phyloP scores from a whole-genome alignment of 2,888 invertebrate species.

The Alloscopus bannaensis region DNA sequence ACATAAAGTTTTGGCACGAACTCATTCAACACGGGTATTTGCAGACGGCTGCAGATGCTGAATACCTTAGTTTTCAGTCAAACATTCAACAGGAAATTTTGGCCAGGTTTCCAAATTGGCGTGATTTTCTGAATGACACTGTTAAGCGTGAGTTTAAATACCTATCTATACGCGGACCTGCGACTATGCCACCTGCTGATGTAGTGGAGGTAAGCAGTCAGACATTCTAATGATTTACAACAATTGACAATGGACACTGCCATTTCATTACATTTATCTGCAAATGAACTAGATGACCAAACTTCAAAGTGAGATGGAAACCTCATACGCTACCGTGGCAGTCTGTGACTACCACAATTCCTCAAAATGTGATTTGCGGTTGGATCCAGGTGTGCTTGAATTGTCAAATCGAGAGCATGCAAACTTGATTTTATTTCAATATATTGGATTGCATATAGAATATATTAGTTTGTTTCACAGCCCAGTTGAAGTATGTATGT shows the following conservation, averaged over 20 bases:
- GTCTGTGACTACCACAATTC: slow-evolving; percentile 72
- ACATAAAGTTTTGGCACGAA: slow-evolving; percentile 76
- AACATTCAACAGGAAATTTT: slow-evolving; percentile 68
- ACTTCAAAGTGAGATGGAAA: slow-evolving; percentile 74
- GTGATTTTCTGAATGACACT: slow-evolving; percentile 52
- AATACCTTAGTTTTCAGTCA: slow-evolving; percentile 63
- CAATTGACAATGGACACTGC: not conserved
- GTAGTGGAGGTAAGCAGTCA: slow-evolving; percentile 57
- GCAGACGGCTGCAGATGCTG: slow-evolving; percentile 65
- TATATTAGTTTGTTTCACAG: no score
- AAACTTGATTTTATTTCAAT: not conserved
- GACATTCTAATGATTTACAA: not conserved
- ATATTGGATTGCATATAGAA: no score
- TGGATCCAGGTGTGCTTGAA: slow-evolving; percentile 74
- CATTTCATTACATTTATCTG: slow-evolving; percentile 1
- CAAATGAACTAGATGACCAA: slow-evolving; percentile 64
- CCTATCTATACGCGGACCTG: slow-evolving; percentile 70
- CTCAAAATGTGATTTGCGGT: slow-evolving; percentile 67
- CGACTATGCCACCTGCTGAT: slow-evolving; percentile 58
- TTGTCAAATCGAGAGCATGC: not conserved
- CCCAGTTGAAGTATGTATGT: no score
- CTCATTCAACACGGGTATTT: not conserved
- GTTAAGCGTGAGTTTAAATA: slow-evolving; percentile 69
- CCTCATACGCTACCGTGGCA: slow-evolving; percentile 74
- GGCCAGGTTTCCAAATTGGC: slow-evolving; percentile 66